Evolutionary conservation across 2,113 vertebrate genomes (phyloP).

Genomic region (Tursiops truncatus): DNA sequence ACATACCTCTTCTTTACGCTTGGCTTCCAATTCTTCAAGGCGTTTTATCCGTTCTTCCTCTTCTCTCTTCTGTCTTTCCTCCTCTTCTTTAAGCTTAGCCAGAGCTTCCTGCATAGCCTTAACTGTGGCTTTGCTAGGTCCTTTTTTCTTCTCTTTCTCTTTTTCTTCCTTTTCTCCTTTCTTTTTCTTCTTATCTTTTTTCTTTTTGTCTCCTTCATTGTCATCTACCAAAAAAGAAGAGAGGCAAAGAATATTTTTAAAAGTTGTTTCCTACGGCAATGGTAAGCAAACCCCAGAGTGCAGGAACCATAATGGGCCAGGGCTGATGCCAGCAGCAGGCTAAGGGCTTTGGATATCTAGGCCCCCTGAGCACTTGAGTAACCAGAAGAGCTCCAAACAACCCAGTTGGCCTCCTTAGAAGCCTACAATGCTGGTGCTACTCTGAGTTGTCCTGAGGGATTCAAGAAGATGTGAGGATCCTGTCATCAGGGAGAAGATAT

Average conservation of each 20-base stretch:
- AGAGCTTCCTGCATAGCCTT: conserved; percentile 99
- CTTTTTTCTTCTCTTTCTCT: conserved; percentile 96
- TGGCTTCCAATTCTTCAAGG: conserved; percentile 94
- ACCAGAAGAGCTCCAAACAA: neutral
- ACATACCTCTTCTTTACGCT: conserved; percentile 93
- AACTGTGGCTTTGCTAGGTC: conserved; percentile 96
- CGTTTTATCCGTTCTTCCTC: conserved; percentile 91
- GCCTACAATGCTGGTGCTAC: neutral
- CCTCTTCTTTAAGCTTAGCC: conserved; percentile 96
- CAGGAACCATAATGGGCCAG: neutral
- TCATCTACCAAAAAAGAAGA: conserved; percentile 83
- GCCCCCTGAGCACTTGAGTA: neutral
- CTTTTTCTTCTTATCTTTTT: conserved; percentile 98
- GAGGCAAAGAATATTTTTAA: neutral
- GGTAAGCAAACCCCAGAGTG: neutral
- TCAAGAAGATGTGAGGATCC: neutral
- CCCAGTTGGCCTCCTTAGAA: neutral
- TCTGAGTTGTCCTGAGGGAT: neutral
- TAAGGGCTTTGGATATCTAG: neutral
- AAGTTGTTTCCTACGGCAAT: neutral
- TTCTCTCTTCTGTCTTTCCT: conserved; percentile 92
- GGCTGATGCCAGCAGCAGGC: neutral
- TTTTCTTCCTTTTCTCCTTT: conserved; percentile 89
- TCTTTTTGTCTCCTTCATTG: conserved; percentile 94
- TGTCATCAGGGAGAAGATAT: neutral